phyloP scores from a whole-genome alignment of 2,797 vertebrate species.

The Apodemus agrarius region DNA sequence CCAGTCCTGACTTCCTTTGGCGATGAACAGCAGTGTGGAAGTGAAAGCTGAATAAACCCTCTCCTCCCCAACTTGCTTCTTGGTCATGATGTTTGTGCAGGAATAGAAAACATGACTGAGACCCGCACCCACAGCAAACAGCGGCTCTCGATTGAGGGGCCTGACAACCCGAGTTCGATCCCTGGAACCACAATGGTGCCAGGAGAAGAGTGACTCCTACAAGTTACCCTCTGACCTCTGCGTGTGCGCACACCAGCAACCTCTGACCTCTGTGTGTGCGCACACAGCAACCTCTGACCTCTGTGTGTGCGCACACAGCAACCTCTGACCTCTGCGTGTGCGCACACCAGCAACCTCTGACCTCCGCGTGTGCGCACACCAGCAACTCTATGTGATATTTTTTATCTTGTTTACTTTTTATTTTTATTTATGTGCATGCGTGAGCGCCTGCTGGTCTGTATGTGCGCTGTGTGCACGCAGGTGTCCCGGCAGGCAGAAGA shows the following conservation, averaged over 20 bases:
- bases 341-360: no score
- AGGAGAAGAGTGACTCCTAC: background rate
- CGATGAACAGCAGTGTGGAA: no score
- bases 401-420: background rate
- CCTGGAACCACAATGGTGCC: background rate
- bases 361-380: background rate
- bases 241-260: background rate
- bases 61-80: no score
- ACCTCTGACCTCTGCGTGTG: no score
- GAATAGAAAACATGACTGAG: no score
- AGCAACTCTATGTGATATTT: background rate
- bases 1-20: no score
- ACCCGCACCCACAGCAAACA: background rate
- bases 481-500: background rate
- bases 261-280: no score
- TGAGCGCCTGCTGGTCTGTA: background rate
- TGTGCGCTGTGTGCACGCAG: background rate
- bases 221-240: background rate
- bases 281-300: no score
- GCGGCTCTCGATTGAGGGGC: background rate
- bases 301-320: no score
- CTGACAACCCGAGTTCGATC: background rate
- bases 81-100: no score
- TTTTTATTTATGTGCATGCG: background rate
- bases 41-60: no score